A percentile compares a stretch with the other conserved stretches of the same genome.
Conservation (phyloP, 2,888 invertebrate genomes). For the Gymnosoma rotundatum region DNA sequence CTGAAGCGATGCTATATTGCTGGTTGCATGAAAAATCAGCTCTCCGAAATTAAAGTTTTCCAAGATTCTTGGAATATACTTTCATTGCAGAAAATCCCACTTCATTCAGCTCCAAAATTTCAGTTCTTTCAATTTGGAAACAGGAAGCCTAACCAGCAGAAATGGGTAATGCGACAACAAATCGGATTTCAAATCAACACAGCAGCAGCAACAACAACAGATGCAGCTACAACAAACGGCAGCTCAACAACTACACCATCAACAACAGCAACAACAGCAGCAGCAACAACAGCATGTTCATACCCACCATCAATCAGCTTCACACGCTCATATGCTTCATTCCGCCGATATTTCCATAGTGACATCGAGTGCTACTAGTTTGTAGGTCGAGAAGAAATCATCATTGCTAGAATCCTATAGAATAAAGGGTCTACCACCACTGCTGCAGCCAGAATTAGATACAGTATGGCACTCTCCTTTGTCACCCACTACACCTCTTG, state of each 20-base stretch:
- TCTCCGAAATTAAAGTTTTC: no score
- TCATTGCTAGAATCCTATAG: conserved; percentile 61
- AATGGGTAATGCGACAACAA: no score
- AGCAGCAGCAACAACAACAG: conserved; percentile 83
- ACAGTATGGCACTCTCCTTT: conserved; percentile 71
- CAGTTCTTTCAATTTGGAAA: no score
- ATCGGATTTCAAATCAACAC: conserved; percentile 51
- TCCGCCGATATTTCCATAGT: conserved; percentile 81
- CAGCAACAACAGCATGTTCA: conserved; percentile 79
- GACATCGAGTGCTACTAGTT: conserved; percentile 80
- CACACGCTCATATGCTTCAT: conserved; percentile 79
- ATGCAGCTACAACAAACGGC: conserved; percentile 80
- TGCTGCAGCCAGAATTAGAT: conserved; percentile 54
- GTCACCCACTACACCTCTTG: conserved; percentile 78
- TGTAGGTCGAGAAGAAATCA: conserved; percentile 81
- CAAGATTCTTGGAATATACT: no score
- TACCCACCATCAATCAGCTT: conserved; percentile 82
- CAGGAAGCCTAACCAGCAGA: no score
- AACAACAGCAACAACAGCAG: conserved; percentile 62
- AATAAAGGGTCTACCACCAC: conserved; percentile 58
- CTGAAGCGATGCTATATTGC: no score
- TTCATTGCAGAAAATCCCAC: no score
- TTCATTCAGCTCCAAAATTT: no score
- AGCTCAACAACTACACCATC: conserved; percentile 78
- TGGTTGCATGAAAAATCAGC: no score